Evolutionary conservation across 2,888 invertebrate species (phyloP), one percentile per base, ranked within the genome.

Genomic region (Cryptocheilus praepositus): DNA sequence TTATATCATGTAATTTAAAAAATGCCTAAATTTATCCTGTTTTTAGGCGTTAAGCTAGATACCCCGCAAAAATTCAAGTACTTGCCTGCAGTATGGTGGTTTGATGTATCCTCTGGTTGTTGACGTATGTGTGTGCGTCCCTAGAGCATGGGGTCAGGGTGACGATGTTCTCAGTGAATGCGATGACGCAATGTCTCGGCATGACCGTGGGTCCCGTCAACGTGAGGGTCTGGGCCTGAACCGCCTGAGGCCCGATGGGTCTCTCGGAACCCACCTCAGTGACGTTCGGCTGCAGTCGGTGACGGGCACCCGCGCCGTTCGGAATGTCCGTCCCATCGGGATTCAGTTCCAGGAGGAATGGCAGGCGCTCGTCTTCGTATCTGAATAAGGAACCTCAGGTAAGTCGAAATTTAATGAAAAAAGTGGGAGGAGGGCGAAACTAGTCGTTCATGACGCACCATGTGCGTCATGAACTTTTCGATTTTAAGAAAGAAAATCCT

Each of bases 121-220:
- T 98, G 76, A 99, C 96, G 89, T 96, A 97, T 36, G 97, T 97
- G 86, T 97, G 95, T 13, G 98, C 97, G 89, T 98, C 97, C 25
- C 96, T 92, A 85, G 96, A 96, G 83, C 96, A 93, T 8, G 99
- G 98, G 28, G 98, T 98, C 52, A 98, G 93, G 78, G 97, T 98
- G 69, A 98, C 95, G 59, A 97, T 97, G 83, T 96, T 96, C 76
- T 96, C 95, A 65, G 96, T 93, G 85, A 94, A 93, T 61, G 98
- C 96, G 80, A 99, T 95, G 82, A 98, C 96, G 90, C 98, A 98
- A 89, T 99, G 99, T 62, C 97, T 92, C 13, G 98, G 94, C 90
- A 96, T 96, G 77, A 98, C 96, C 81, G 96, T 96, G 21, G 97
- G 95, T 15, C 97, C 98, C 86, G 95, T 95, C 69, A 96, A 91